Evolutionary conservation across 23 tunicate genomes (phyloP).

Genomic region (Corella eumyota): DNA sequence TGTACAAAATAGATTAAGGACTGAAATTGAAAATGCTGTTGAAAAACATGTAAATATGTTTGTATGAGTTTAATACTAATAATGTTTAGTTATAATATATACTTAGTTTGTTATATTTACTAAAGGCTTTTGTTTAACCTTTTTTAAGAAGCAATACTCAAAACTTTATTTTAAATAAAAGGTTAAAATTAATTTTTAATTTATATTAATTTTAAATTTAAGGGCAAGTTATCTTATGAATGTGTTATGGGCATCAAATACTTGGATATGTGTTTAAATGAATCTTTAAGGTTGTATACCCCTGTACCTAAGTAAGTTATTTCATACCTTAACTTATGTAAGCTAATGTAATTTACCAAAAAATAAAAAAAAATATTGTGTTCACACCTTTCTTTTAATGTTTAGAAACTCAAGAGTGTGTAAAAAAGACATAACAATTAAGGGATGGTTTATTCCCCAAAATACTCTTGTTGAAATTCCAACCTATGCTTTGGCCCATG

Average conservation of each 20-base stretch:
- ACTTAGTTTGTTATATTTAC: background rate
- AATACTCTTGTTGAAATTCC: slow-evolving; percentile 41
- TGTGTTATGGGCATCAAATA: slow-evolving; percentile 41
- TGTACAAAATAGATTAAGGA: slow-evolving; percentile 38
- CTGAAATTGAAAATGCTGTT: slow-evolving; percentile 46
- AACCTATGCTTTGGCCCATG: slow-evolving; percentile 39
- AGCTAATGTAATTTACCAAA: background rate
- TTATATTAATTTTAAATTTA: too few relatives aligned
- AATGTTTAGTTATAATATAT: background rate
- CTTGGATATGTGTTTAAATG: slow-evolving; percentile 63
- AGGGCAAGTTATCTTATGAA: slow-evolving; percentile 52
- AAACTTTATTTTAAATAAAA: too few relatives aligned
- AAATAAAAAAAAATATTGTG: background rate
- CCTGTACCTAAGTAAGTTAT: slow-evolving; percentile 26
- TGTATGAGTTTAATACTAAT: background rate
- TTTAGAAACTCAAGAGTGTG: slow-evolving; percentile 40
- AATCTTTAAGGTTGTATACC: slow-evolving; percentile 41
- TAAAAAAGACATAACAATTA: slow-evolving; percentile 41
- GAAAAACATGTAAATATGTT: slow-evolving; percentile 28
- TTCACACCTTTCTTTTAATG: too few relatives aligned
- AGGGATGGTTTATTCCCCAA: slow-evolving; percentile 46
- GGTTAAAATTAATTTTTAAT: too few relatives aligned
- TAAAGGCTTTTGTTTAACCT: background rate
- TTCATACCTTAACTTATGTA: background rate
- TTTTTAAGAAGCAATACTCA: too few relatives aligned